Evolutionary conservation across 2,113 vertebrate genomes (phyloP).

Genomic region (Trogon surrucura): DNA sequence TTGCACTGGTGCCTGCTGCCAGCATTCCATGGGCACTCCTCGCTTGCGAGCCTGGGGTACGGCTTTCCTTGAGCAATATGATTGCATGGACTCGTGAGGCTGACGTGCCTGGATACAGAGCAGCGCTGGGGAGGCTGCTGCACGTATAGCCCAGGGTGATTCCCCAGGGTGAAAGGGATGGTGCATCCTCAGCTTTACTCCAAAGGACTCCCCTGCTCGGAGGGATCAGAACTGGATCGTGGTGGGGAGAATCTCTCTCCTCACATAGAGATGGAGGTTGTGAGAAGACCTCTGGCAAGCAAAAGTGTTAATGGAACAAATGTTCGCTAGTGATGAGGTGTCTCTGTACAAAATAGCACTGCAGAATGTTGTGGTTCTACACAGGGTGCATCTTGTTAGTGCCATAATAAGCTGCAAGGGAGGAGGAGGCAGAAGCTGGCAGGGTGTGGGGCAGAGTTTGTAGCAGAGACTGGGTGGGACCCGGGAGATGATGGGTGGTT

Average conservation of each 20-base stretch:
- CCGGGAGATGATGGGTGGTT: background rate
- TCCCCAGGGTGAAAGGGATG: background rate
- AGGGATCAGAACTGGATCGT: background rate
- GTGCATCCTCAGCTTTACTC: background rate
- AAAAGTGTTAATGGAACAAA: constrained; percentile 4
- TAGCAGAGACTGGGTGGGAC: background rate
- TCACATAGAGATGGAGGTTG: accelerated
- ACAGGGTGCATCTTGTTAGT: background rate
- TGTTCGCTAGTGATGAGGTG: background rate
- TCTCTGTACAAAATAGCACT: background rate
- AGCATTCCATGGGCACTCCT: background rate
- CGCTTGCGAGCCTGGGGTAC: background rate
- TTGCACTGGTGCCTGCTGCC: background rate
- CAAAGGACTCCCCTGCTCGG: accelerated
- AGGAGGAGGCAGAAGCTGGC: background rate
- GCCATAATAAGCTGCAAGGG: background rate
- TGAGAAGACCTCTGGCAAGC: background rate
- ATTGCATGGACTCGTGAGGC: accelerated
- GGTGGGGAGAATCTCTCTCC: background rate
- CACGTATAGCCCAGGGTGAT: accelerated
- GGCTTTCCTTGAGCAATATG: background rate
- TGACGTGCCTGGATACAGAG: background rate
- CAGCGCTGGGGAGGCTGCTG: background rate
- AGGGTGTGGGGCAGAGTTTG: background rate
- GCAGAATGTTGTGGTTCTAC: background rate